Conservation (phyloP, 1,140 invertebrate genomes). For the Sarcophaga bullata region DNA sequence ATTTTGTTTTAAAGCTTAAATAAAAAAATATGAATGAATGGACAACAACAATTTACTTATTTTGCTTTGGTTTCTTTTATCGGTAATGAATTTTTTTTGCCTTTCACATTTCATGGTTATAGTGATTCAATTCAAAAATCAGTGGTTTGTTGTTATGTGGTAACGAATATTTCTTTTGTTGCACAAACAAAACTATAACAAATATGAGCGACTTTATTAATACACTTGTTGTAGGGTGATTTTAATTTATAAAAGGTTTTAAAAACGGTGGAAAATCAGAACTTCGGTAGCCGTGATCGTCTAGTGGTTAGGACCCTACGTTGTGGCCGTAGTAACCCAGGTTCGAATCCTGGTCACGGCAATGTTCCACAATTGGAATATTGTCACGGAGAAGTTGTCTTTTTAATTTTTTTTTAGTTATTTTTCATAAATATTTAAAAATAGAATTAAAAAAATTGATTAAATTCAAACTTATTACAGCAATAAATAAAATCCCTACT, state of each 20-base stretch:
- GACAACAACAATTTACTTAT: background rate
- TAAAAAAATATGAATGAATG: background rate
- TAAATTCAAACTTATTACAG: constrained; percentile 1
- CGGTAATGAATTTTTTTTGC: background rate
- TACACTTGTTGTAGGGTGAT: background rate
- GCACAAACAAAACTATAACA: background rate
- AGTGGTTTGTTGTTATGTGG: background rate
- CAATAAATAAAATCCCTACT: no score
- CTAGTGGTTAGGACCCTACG: constrained; percentile 86
- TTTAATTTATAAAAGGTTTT: background rate
- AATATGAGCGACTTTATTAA: background rate
- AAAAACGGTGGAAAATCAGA: background rate
- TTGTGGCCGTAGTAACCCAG: constrained; percentile 93
- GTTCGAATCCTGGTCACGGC: constrained; percentile 95
- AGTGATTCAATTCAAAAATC: no score
- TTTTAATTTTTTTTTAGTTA: constrained; percentile 40
- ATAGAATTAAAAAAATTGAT: constrained; percentile 46
- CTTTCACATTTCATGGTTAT: background rate
- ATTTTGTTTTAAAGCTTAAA: background rate
- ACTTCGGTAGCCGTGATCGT: constrained; percentile 75
- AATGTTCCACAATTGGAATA: constrained; percentile 67
- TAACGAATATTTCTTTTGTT: background rate
- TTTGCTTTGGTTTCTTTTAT: background rate
- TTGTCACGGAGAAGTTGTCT: constrained; percentile 66
- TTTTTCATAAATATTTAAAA: constrained; percentile 4